These are phyloP conservation scores for Anarrhichthys ocellatus DNA, from an alignment of 2,113 vertebrate species.

Conservation along the genomic window DNA sequence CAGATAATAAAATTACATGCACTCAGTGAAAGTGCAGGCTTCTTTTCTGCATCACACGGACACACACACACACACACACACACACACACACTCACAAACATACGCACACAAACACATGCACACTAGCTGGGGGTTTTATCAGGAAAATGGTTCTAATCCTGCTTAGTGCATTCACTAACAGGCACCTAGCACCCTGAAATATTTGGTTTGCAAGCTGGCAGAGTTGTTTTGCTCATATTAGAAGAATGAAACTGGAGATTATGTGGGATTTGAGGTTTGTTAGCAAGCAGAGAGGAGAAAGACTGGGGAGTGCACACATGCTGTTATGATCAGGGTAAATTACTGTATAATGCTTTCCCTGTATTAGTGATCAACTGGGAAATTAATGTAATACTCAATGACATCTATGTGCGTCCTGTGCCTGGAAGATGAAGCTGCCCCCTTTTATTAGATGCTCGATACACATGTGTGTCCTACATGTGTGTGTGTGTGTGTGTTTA, in stretches of 20 bases:
- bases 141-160: conserved; percentile 70
- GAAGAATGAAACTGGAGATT: conserved; percentile 63
- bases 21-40: conserved; percentile 46
- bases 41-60: not conserved
- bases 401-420: conserved; percentile 49
- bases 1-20: conserved; percentile 51
- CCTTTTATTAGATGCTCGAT: conserved; percentile 18
- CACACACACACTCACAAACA: conserved; percentile 16
- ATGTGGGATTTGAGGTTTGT: conserved; percentile 60
- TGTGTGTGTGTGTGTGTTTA: conserved; percentile 27
- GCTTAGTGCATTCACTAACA: conserved; percentile 67
- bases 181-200: conserved; percentile 62
- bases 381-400: conserved; percentile 52
- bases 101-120: not conserved
- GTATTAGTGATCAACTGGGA: conserved; percentile 9
- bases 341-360: not conserved
- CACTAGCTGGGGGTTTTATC: conserved; percentile 45
- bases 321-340: conserved; percentile 6
- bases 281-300: conserved; percentile 31
- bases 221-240: conserved; percentile 55
- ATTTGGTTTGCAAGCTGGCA: conserved; percentile 54
- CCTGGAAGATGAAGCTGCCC: conserved; percentile 35
- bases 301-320: conserved; percentile 12
- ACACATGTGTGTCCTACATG: conserved; percentile 12
- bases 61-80: conserved; percentile 3